Percentiles rank a stretch among this genome's conserved stretches.
phyloP scores from a whole-genome alignment of 2,113 vertebrate genomes.

The Seriola aureovittata region DNA sequence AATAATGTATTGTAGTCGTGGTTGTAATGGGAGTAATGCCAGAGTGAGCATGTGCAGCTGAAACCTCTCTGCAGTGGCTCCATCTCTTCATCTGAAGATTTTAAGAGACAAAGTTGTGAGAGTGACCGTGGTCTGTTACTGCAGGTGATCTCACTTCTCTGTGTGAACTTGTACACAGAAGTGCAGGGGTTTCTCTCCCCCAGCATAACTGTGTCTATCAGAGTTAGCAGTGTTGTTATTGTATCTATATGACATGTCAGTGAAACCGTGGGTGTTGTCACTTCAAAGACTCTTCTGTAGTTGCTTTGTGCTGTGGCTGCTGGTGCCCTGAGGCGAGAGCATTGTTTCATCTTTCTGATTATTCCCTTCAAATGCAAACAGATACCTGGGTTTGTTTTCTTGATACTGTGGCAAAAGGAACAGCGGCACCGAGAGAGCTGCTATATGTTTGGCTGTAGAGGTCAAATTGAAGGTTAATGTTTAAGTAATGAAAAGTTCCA shows the following conservation, averaged over 20 bases:
- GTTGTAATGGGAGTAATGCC: not conserved
- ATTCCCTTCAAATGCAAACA: constrained; percentile 17
- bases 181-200: not conserved
- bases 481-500: not conserved
- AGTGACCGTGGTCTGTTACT: not conserved
- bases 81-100: not conserved
- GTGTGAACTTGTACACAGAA: not conserved
- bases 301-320: constrained; percentile 23
- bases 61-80: not conserved
- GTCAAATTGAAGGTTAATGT: too few relatives aligned
- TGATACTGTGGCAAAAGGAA: not conserved
- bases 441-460: not conserved
- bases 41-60: not conserved
- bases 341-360: constrained; percentile 20
- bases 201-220: not conserved
- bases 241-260: constrained; percentile 8
- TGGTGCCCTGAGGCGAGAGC: not conserved
- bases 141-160: not conserved
- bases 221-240: not conserved
- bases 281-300: constrained; percentile 14
- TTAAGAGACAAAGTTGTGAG: not conserved
- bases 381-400: constrained; percentile 7
- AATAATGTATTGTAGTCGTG: not conserved
- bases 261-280: constrained; percentile 9
- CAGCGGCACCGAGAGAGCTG: not conserved